phyloP scores from a whole-genome alignment of 2,113 vertebrate genomes.

The Podiceps cristatus region DNA sequence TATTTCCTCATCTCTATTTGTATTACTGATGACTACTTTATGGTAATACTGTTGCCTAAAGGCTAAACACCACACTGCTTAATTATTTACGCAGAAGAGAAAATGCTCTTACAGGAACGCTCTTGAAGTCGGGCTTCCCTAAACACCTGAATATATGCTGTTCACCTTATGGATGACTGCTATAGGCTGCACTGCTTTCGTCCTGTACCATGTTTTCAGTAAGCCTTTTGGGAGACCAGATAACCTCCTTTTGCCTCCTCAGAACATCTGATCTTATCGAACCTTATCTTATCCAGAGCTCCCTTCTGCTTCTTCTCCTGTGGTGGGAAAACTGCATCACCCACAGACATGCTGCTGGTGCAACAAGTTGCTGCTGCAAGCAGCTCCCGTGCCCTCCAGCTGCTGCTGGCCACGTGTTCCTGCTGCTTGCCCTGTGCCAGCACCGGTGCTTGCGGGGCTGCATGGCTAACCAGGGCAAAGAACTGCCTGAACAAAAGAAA shows the following conservation, averaged over 20 bases:
- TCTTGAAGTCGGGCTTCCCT: background rate
- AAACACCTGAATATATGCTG: background rate
- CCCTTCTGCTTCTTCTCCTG: background rate
- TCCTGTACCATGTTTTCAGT: background rate
- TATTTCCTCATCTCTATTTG: background rate
- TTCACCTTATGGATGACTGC: background rate
- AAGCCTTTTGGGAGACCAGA: background rate
- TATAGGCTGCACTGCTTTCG: background rate
- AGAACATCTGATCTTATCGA: background rate
- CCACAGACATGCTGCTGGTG: background rate
- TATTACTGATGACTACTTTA: background rate
- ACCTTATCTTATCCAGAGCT: background rate
- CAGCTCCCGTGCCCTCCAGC: background rate
- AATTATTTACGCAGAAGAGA: background rate
- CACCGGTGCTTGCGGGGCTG: background rate
- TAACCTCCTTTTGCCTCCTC: background rate
- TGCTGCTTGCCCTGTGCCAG: background rate
- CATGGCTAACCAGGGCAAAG: background rate
- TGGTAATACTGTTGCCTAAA: background rate
- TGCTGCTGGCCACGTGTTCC: background rate
- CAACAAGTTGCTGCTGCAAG: background rate
- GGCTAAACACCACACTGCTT: background rate
- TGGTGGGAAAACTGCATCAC: background rate
- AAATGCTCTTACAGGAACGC: background rate
- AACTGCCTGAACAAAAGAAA: background rate